phyloP scores from a whole-genome alignment of 2,888 invertebrate genomes.

The Chymomyza caudatula region DNA sequence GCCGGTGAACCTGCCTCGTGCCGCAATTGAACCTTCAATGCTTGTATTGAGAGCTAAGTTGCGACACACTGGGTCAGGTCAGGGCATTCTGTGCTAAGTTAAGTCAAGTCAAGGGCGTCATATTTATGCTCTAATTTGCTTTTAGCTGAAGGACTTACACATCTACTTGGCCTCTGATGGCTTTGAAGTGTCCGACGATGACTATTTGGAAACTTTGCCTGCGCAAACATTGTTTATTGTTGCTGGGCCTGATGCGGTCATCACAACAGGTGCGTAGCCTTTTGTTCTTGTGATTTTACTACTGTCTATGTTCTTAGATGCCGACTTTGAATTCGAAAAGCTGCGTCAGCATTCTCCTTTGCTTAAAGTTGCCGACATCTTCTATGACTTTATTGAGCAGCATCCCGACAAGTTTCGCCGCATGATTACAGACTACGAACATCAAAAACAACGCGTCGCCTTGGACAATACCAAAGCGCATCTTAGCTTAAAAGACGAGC shows the following conservation, averaged over 20 bases:
- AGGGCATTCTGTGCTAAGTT: background rate
- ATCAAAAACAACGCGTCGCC: slow-evolving; percentile 77
- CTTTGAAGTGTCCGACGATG: slow-evolving; percentile 85
- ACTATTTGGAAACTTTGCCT: slow-evolving; percentile 86
- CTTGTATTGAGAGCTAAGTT: background rate
- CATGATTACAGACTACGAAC: slow-evolving; percentile 74
- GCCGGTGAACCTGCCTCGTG: slow-evolving; percentile 43
- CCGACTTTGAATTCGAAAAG: slow-evolving; percentile 74
- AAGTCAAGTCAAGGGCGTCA: slow-evolving; percentile 57
- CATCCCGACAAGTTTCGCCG: slow-evolving; percentile 77
- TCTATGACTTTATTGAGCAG: slow-evolving; percentile 86
- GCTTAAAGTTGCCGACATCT: slow-evolving; percentile 84
- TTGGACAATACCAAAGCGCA: slow-evolving; percentile 78
- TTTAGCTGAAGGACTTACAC: slow-evolving; percentile 77
- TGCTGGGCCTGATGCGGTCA: slow-evolving; percentile 79
- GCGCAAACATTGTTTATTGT: slow-evolving; percentile 86
- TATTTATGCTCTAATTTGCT: slow-evolving; percentile 8
- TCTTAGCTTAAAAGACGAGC: slow-evolving; percentile 82
- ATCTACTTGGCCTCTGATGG: slow-evolving; percentile 84
- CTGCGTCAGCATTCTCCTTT: slow-evolving; percentile 80
- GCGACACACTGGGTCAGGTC: slow-evolving; percentile 36
- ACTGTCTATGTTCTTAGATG: slow-evolving; percentile 56
- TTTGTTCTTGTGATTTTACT: background rate
- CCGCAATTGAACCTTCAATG: slow-evolving; percentile 1
- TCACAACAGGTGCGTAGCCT: slow-evolving; percentile 80